Percentiles rank a stretch among this genome's conserved stretches.
Conservation (phyloP, 2,113 vertebrate species). For the Rhinopomastus cyanomelas region DNA sequence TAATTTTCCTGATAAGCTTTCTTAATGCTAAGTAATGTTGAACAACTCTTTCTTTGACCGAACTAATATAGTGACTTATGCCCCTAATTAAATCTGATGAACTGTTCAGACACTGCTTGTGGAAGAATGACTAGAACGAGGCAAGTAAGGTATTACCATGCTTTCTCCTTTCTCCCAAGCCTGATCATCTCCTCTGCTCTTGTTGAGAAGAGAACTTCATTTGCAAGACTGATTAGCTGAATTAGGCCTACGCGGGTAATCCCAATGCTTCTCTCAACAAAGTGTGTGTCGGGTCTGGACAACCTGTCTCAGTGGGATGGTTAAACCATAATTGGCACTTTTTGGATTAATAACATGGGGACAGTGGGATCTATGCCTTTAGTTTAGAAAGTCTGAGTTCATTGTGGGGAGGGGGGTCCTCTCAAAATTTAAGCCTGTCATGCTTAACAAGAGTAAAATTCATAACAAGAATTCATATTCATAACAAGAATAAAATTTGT, state of each 20-base stretch:
- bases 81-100: neutral
- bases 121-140: neutral
- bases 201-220: neutral
- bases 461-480: too few species aligned
- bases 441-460: neutral
- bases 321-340: neutral
- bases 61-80: neutral
- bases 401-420: neutral
- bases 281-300: neutral
- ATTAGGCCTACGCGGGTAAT: neutral
- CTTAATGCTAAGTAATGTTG: neutral
- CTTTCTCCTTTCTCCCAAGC: neutral
- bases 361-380: neutral
- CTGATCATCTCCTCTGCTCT: neutral
- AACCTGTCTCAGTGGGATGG: neutral
- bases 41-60: neutral
- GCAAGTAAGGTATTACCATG: neutral
- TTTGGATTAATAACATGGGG: neutral
- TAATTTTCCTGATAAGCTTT: slow-evolving; percentile 65
- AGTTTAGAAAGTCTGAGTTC: neutral
- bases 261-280: neutral
- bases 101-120: neutral
- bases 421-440: neutral
- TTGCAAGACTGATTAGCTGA: neutral
- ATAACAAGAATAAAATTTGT: neutral